A percentile compares a stretch with the other conserved stretches of the same genome.
Conservation (phyloP, 2,888 invertebrate species). For the Acrobasis suavella region DNA sequence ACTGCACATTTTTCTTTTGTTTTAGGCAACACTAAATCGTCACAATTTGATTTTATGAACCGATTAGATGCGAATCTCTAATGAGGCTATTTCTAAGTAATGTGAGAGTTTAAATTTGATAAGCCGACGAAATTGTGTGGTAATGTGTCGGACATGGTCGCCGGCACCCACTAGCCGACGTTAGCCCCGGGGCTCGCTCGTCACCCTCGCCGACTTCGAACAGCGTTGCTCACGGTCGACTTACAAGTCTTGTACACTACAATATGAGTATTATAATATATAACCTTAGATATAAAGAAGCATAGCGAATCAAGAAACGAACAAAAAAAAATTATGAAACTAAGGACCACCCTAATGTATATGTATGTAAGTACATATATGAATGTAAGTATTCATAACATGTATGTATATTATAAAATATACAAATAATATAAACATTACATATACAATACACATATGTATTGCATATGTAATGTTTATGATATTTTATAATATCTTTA, state of each 20-base stretch:
- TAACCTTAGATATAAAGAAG: too few relatives aligned
- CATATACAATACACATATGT: too few relatives aligned
- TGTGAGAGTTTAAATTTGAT: conserved; percentile 57
- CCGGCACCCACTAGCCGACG: conserved; percentile 42
- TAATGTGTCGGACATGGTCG: conserved; percentile 66
- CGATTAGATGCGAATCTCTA: conserved; percentile 29
- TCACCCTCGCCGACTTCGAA: conserved; percentile 25
- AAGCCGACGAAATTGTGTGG: conserved; percentile 70
- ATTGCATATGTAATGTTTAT: too few relatives aligned
- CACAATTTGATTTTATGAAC: conserved; percentile 12
- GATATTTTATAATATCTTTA: too few relatives aligned
- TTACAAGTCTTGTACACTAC: background rate
- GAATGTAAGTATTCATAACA: too few relatives aligned
- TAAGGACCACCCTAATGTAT: too few relatives aligned
- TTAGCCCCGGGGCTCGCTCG: conserved; percentile 40
- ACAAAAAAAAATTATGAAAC: too few relatives aligned
- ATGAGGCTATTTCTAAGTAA: conserved; percentile 34
- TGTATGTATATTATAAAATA: too few relatives aligned
- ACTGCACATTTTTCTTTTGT: background rate
- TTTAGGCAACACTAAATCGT: conserved; percentile 1
- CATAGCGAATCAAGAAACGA: too few relatives aligned
- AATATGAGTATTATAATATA: too few relatives aligned
- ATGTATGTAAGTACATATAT: too few relatives aligned
- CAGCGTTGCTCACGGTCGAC: conserved; percentile 5
- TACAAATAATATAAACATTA: too few relatives aligned